phyloP scores from a whole-genome alignment of 1,140 invertebrate species.

The Trichomalopsis sarcophagae region DNA sequence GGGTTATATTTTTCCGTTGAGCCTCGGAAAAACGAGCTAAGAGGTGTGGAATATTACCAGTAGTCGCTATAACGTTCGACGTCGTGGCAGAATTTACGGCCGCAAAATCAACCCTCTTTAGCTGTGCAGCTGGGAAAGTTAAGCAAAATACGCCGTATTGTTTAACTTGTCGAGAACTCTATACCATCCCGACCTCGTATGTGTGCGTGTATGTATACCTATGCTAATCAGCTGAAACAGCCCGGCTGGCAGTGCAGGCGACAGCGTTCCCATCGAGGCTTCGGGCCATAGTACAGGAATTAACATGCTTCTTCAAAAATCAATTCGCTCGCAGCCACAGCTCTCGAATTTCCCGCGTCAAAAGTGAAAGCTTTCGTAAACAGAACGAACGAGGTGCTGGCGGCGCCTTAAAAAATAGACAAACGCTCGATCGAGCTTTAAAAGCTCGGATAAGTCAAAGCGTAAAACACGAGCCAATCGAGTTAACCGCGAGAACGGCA shows the following conservation, averaged over 20 bases:
- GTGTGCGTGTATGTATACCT: not conserved
- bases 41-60: not conserved
- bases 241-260: no score
- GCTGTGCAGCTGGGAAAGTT: not conserved
- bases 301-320: not conserved
- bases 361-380: no score
- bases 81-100: no score
- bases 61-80: no score
- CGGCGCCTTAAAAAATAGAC: not conserved
- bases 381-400: not conserved
- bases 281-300: not conserved
- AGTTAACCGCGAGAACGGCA: not conserved
- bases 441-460: not conserved
- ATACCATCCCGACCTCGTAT: not conserved
- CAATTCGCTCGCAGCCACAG: not conserved
- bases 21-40: not conserved
- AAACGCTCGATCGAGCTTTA: not conserved
- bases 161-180: not conserved
- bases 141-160: not conserved
- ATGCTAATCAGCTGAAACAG: not conserved
- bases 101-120: not conserved
- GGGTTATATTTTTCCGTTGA: no score
- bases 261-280: not conserved
- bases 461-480: not conserved
- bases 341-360: no score